These are phyloP conservation scores for Nycticebus coucang DNA, from an alignment of 2,113 vertebrate species.

Conservation along the genomic window DNA sequence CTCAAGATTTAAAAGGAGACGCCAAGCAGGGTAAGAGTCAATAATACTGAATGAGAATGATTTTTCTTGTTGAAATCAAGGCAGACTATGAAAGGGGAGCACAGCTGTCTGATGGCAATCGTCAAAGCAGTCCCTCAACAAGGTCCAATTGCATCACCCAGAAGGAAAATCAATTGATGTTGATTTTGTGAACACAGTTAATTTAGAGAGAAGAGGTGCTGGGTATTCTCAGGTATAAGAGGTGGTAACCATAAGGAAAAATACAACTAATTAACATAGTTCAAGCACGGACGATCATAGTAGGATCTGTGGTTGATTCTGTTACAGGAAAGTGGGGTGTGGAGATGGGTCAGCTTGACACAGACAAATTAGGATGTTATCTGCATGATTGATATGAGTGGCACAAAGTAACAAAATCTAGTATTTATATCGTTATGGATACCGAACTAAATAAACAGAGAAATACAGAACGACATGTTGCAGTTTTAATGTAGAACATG, in stretches of 20 bases:
- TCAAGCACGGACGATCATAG: not conserved
- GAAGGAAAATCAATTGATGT: not conserved
- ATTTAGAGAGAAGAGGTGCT: not conserved
- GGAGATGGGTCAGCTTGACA: not conserved
- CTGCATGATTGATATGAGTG: not conserved
- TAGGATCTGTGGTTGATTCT: not conserved
- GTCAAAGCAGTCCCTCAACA: not conserved
- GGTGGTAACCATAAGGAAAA: not conserved
- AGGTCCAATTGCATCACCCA: not conserved
- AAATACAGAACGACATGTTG: not conserved
- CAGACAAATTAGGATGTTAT: not conserved
- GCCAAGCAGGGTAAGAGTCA: not conserved
- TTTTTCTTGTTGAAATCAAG: not conserved
- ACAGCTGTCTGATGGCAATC: not conserved
- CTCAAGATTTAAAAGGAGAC: not conserved
- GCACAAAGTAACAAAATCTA: not conserved
- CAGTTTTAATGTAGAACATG: not conserved
- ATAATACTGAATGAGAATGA: not conserved
- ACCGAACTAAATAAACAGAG: not conserved
- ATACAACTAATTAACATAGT: not conserved
- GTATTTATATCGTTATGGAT: not conserved
- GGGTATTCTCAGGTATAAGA: not conserved
- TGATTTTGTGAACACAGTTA: not conserved
- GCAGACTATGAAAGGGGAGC: not conserved
- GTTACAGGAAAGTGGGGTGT: not conserved